Conservation (phyloP, 2,888 invertebrate genomes). For the Sicus ferrugineus region DNA sequence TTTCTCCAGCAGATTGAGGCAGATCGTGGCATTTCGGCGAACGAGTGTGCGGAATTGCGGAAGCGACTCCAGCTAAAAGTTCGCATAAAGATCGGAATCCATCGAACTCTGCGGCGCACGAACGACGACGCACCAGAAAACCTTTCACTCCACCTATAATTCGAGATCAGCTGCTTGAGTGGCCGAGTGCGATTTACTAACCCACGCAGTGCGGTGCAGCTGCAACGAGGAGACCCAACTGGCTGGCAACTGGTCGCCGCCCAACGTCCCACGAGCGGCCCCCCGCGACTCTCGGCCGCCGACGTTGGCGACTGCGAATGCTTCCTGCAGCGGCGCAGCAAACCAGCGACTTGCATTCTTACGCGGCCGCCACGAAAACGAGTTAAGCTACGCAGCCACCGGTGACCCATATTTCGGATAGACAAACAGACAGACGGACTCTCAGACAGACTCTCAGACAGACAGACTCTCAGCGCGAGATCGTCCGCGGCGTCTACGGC, state of each 20-base stretch:
- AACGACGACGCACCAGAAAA: neutral
- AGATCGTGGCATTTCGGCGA: too few species aligned
- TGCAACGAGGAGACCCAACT: constrained; percentile 1
- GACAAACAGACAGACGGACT: constrained; percentile 37
- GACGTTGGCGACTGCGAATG: neutral
- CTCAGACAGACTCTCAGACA: constrained; percentile 38
- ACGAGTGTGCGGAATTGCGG: too few species aligned
- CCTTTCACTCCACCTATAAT: constrained; percentile 11
- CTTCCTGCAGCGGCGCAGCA: neutral
- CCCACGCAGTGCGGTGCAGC: constrained; percentile 5
- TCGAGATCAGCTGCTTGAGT: constrained; percentile 10
- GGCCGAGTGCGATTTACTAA: constrained; percentile 20
- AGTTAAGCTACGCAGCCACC: constrained; percentile 40
- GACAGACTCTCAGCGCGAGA: constrained; percentile 39
- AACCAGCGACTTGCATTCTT: constrained; percentile 14
- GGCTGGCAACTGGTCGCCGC: neutral
- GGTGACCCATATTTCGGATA: constrained; percentile 59
- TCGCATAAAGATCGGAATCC: too few species aligned
- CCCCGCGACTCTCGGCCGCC: neutral
- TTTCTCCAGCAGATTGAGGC: too few species aligned
- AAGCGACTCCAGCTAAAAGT: too few species aligned
- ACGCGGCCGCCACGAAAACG: constrained; percentile 41
- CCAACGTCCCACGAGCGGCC: neutral
- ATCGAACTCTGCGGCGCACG: too few species aligned
- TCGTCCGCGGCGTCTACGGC: constrained; percentile 24